Evolutionary conservation across 2,113 vertebrate species (phyloP).

Genomic region (Todiramphus saurophagus): DNA sequence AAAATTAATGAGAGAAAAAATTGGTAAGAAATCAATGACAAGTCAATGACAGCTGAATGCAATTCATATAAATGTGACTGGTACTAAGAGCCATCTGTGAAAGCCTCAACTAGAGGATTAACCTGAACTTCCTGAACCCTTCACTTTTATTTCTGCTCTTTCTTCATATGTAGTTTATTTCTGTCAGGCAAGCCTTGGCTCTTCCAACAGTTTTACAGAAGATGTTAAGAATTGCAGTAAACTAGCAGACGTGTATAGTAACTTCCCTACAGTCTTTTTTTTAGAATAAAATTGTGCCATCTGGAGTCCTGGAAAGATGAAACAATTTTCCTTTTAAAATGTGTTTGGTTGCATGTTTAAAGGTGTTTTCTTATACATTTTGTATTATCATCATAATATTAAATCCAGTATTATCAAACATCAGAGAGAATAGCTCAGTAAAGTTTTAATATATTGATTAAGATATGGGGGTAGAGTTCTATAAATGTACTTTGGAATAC

Average conservation of each 20-base stretch:
- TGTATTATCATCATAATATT: not conserved
- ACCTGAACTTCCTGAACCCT: constrained; percentile 57
- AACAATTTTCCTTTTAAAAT: constrained; percentile 32
- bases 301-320: constrained; percentile 43
- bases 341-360: not conserved
- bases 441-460: not conserved
- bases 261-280: not conserved
- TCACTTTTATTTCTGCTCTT: constrained; percentile 44
- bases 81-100: constrained; percentile 16
- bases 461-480: not conserved
- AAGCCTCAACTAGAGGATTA: constrained; percentile 7
- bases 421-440: not conserved
- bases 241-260: not conserved
- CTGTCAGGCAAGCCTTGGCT: constrained; percentile 54
- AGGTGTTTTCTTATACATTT: not conserved
- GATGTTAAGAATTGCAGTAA: constrained; percentile 35
- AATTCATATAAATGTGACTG: constrained; percentile 3
- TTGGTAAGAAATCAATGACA: constrained; percentile 47
- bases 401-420: not conserved
- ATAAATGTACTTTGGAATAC: not conserved
- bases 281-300: constrained; percentile 1
- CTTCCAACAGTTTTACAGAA: constrained; percentile 39
- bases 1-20: constrained; percentile 50
- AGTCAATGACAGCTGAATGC: constrained; percentile 37
- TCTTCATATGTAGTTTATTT: constrained; percentile 25